Percentiles rank a stretch among this genome's conserved stretches.
Evolutionary conservation across 2,888 invertebrate species (phyloP).

Genomic region (Gari tellinella): DNA sequence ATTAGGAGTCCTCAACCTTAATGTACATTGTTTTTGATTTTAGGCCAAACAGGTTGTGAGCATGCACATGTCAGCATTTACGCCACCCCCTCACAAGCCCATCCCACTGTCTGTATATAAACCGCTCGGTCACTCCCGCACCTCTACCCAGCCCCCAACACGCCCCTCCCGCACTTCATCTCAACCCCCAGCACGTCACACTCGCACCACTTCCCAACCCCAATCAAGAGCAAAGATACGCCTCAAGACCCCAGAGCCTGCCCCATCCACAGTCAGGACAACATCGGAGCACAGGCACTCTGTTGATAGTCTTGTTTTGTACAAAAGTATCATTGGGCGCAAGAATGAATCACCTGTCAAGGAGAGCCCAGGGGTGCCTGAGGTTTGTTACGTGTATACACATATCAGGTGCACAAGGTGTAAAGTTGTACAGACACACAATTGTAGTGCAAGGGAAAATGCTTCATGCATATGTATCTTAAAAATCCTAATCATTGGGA

Average conservation of each 20-base stretch:
- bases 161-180: slow-evolving; percentile 16
- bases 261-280: slow-evolving; percentile 50
- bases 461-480: no score
- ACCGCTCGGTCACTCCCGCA: slow-evolving; percentile 9
- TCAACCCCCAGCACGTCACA: slow-evolving; percentile 1
- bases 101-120: slow-evolving; percentile 48
- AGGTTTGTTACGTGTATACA: slow-evolving; percentile 37
- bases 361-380: slow-evolving; percentile 37
- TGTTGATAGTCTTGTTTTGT: slow-evolving; percentile 57
- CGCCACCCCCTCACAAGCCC: slow-evolving; percentile 70
- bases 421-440: no score
- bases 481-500: no score
- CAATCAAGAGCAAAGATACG: slow-evolving; percentile 19
- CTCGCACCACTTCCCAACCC: slow-evolving; percentile 7
- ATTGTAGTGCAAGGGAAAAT: no score
- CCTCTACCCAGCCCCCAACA: background rate
- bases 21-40: no score
- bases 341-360: slow-evolving; percentile 18
- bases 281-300: slow-evolving; percentile 58
- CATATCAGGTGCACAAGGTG: background rate
- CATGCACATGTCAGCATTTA: slow-evolving; percentile 69
- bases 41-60: no score
- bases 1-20: no score
- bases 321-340: slow-evolving; percentile 37
- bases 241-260: slow-evolving; percentile 58